These are phyloP conservation scores for Proctacanthus coquilletti DNA, from an alignment of 1,140 invertebrate species.

Conservation along the genomic window DNA sequence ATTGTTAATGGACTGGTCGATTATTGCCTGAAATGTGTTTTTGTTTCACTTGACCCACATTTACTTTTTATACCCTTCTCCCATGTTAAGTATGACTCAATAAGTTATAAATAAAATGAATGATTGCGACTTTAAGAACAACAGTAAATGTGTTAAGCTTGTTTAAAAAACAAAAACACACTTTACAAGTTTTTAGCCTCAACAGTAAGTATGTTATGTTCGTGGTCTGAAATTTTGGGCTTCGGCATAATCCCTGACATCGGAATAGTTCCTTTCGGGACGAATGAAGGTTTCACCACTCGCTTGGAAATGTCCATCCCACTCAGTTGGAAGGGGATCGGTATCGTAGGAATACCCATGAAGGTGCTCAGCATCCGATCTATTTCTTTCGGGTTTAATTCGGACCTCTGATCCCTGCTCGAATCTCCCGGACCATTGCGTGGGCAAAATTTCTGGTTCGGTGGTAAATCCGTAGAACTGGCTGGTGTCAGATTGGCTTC, in stretches of 20 bases:
- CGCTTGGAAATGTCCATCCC: slow-evolving; percentile 3
- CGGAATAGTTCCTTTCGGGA: slow-evolving; percentile 4
- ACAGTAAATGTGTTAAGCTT: too few relatives aligned
- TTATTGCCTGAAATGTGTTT: too few relatives aligned
- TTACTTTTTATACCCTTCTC: too few relatives aligned
- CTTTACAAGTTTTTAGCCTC: too few relatives aligned
- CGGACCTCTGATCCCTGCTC: neutral
- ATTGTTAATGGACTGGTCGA: too few relatives aligned
- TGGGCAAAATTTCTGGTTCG: neutral
- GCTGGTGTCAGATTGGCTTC: neutral
- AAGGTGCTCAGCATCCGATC: neutral
- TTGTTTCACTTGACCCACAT: too few relatives aligned
- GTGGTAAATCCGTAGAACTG: neutral
- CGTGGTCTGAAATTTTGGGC: neutral
- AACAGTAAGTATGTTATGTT: too few relatives aligned
- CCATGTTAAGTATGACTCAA: too few relatives aligned
- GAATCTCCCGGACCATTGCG: neutral
- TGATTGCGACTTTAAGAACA: too few relatives aligned
- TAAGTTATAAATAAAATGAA: too few relatives aligned
- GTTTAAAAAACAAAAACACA: too few relatives aligned
- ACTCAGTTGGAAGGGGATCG: neutral
- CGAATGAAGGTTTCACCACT: slow-evolving; percentile 1
- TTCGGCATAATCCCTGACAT: slow-evolving; percentile 5
- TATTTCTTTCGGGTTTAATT: slow-evolving; percentile 1
- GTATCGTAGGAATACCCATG: slow-evolving; percentile 1